phyloP scores from a whole-genome alignment of 2,797 vertebrate genomes.

The Podargus strigoides region DNA sequence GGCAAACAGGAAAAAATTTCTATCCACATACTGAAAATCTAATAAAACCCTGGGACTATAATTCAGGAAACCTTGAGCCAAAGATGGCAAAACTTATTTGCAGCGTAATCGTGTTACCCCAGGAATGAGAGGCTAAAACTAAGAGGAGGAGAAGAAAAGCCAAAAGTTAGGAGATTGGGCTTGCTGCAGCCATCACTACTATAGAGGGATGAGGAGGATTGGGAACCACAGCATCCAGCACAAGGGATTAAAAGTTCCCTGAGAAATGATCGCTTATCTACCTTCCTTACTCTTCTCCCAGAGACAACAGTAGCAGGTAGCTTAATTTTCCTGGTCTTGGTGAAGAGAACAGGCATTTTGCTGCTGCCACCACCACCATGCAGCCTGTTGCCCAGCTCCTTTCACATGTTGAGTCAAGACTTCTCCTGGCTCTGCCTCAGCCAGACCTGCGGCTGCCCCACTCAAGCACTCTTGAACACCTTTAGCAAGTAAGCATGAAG shows the following conservation, averaged over 20 bases:
- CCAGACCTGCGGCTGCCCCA: neutral
- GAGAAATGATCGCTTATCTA: neutral
- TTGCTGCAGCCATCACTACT: neutral
- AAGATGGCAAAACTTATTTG: neutral
- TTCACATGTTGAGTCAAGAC: fast-evolving
- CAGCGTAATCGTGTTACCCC: neutral
- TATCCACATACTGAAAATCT: neutral
- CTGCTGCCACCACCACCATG: neutral
- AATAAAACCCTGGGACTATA: neutral
- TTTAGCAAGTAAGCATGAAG: neutral
- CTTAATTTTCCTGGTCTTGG: neutral
- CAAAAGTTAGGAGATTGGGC: too few species aligned
- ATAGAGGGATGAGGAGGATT: neutral
- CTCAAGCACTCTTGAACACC: fast-evolving
- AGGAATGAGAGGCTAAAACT: neutral
- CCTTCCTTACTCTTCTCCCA: neutral
- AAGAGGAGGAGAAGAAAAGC: neutral
- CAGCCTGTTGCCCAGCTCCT: neutral
- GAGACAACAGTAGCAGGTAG: neutral
- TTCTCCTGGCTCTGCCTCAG: neutral
- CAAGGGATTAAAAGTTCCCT: neutral
- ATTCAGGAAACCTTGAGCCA: neutral
- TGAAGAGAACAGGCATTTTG: neutral
- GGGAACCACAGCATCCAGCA: neutral
- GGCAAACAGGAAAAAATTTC: neutral